Percentiles rank a stretch among this genome's conserved stretches.
Evolutionary conservation across 2,113 vertebrate species (phyloP).

Genomic region (Saccopteryx bilineata): DNA sequence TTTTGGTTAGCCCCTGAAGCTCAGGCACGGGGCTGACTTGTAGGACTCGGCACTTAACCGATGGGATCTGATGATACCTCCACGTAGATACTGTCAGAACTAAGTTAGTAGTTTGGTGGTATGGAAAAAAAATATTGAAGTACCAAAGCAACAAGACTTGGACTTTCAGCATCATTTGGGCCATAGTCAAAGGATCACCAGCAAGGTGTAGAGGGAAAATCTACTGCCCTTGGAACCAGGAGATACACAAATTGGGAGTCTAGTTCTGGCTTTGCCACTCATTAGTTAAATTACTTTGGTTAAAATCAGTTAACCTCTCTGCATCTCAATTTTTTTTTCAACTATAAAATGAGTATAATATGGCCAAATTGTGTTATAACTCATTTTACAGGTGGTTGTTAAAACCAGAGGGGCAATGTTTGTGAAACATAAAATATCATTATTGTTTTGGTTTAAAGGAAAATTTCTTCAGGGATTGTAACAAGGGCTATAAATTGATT

Average conservation of each 20-base stretch:
- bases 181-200: background rate
- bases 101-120: background rate
- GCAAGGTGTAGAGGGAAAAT: background rate
- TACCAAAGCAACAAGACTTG: background rate
- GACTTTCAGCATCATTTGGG: background rate
- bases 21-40: background rate
- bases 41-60: background rate
- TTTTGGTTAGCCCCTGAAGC: background rate
- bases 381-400: constrained; percentile 46
- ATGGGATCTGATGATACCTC: background rate
- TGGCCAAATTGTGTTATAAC: background rate
- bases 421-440: constrained; percentile 34
- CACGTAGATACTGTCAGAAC: background rate
- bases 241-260: constrained; percentile 14
- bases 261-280: background rate
- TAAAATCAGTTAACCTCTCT: constrained; percentile 46
- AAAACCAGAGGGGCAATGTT: constrained; percentile 40
- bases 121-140: background rate
- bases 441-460: constrained; percentile 50
- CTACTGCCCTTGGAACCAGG: background rate
- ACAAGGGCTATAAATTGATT: background rate
- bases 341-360: background rate
- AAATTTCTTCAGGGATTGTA: constrained; percentile 45
- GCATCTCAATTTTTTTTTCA: constrained; percentile 50
- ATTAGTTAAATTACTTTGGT: constrained; percentile 41